Conservation (phyloP, 1,140 invertebrate species). For the Dendrolimus kikuchii region DNA sequence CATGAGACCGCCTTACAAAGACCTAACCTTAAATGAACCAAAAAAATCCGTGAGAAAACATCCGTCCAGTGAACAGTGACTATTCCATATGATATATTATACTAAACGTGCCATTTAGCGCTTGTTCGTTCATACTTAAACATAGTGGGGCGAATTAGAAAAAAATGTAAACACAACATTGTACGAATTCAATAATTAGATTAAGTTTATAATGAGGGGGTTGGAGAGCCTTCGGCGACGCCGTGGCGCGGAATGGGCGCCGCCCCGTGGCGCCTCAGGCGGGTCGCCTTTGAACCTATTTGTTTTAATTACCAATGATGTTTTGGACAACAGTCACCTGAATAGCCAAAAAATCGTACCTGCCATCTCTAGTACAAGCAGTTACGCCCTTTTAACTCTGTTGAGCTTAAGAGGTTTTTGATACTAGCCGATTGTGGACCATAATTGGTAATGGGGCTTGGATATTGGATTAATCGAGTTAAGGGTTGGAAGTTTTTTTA, state of each 20-base stretch:
- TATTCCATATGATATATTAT: constrained; percentile 62
- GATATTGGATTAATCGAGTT: no score
- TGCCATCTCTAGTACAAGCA: no score
- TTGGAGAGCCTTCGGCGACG: constrained; percentile 51
- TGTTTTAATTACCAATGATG: constrained; percentile 69
- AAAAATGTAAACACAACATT: constrained; percentile 71
- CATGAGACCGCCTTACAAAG: constrained; percentile 26
- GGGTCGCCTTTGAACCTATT: constrained; percentile 65
- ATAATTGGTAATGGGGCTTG: no score
- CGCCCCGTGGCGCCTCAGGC: constrained; percentile 63
- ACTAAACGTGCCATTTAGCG: constrained; percentile 70
- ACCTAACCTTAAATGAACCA: constrained; percentile 19
- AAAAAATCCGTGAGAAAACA: constrained; percentile 59
- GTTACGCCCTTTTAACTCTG: no score
- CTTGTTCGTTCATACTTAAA: constrained; percentile 63
- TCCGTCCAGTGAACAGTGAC: constrained; percentile 51
- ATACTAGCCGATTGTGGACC: no score
- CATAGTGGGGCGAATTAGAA: constrained; percentile 66
- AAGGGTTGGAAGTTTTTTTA: no score
- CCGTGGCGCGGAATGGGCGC: constrained; percentile 40
- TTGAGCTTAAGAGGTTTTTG: no score
- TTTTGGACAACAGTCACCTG: constrained; percentile 54
- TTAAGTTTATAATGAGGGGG: constrained; percentile 68
- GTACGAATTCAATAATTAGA: constrained; percentile 72
- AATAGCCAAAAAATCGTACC: constrained; percentile 53